These are phyloP conservation scores for Choloepus didactylus DNA, from an alignment of 2,797 vertebrate species.

Conservation along the genomic window DNA sequence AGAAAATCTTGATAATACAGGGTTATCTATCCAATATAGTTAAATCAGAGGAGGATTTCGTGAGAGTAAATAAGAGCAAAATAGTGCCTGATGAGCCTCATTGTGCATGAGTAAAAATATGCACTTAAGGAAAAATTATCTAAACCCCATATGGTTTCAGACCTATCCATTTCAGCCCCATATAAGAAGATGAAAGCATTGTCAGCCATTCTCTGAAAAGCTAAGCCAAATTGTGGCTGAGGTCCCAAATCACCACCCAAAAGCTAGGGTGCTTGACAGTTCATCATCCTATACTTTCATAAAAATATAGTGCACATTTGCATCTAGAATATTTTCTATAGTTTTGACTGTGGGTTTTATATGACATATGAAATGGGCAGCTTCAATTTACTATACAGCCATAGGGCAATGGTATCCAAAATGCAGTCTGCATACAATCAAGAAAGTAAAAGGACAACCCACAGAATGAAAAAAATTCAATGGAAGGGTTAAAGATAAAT, in stretches of 20 bases:
- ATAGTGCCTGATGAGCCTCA: neutral
- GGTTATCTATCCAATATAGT: neutral
- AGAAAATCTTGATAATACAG: neutral
- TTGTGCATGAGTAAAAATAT: neutral
- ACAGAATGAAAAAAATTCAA: neutral
- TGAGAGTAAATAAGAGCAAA: neutral
- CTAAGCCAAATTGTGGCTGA: neutral
- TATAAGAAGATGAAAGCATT: neutral
- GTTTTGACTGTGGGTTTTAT: slow-evolving; percentile 12
- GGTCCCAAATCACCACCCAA: neutral
- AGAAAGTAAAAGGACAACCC: neutral
- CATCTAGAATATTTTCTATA: neutral
- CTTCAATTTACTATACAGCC: neutral
- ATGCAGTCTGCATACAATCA: neutral
- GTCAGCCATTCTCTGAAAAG: neutral
- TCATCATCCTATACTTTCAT: neutral
- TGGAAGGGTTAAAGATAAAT: neutral
- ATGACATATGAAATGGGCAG: neutral
- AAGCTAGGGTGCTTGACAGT: neutral
- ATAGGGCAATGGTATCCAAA: neutral
- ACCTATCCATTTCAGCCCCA: neutral
- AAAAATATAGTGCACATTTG: neutral
- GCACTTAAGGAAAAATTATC: neutral
- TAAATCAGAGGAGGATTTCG: neutral
- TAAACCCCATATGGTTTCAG: neutral